Percentiles rank a stretch among this genome's conserved stretches.
Conservation (phyloP, 2,797 vertebrate species). For the Manis pentadactyla region DNA sequence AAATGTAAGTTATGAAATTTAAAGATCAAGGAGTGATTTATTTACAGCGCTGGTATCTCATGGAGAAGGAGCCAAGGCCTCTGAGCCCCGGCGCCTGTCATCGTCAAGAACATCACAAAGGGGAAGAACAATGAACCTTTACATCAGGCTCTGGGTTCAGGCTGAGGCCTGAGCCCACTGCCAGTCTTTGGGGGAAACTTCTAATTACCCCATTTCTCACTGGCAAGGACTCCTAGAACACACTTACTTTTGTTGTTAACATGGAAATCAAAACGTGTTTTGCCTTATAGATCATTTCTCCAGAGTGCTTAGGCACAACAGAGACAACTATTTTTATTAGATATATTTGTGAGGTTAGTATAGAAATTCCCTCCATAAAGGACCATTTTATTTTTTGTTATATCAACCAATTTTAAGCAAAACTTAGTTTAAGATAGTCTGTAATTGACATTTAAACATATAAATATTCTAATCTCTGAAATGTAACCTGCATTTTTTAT, state of each 20-base stretch:
- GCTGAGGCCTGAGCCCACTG: neutral
- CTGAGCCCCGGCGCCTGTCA: neutral
- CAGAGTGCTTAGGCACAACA: neutral
- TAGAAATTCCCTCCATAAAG: neutral
- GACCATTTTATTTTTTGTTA: neutral
- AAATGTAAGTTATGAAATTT: constrained; percentile 34
- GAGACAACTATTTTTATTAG: neutral
- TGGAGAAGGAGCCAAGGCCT: neutral
- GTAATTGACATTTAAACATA: neutral
- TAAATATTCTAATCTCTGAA: neutral
- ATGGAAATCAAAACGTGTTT: constrained; percentile 1
- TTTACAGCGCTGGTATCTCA: neutral
- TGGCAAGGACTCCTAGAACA: neutral
- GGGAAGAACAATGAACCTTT: neutral
- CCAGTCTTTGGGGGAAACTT: neutral
- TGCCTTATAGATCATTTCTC: neutral
- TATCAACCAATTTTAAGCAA: constrained; percentile 1
- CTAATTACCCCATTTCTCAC: neutral
- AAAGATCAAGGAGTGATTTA: constrained; percentile 34
- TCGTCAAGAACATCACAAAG: neutral
- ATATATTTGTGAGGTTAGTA: neutral
- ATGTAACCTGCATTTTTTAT: neutral
- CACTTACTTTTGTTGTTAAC: neutral
- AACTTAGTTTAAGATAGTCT: neutral
- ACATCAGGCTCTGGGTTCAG: too few relatives aligned